Percentiles rank a stretch among this genome's conserved stretches.
Conservation (phyloP, 2,888 invertebrate genomes). For the Biston stratarius region DNA sequence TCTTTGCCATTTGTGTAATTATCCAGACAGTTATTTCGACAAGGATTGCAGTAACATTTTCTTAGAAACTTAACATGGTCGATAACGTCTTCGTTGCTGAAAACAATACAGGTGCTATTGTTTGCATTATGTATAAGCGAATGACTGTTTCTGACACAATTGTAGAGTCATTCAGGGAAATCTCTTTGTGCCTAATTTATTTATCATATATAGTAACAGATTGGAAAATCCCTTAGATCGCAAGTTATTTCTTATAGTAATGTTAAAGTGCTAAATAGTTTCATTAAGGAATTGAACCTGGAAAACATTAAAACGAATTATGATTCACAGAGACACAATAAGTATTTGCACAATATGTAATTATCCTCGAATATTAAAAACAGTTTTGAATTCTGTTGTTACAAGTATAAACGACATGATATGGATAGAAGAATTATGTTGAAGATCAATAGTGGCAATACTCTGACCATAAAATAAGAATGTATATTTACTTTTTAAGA, state of each 20-base stretch:
- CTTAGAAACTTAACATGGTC: no score
- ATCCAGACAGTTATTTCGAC: neutral
- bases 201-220: no score
- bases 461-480: slow-evolving; percentile 2
- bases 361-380: neutral
- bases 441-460: neutral
- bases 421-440: no score
- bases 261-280: neutral
- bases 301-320: neutral
- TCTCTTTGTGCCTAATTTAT: no score
- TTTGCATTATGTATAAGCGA: no score
- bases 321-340: neutral
- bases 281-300: neutral
- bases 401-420: neutral
- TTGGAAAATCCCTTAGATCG: neutral
- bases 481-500: slow-evolving; percentile 7
- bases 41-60: neutral
- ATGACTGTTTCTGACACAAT: no score
- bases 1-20: no score
- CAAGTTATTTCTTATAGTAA: neutral
- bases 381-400: neutral
- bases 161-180: no score
- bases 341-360: neutral
- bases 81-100: no score
- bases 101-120: no score